A percentile compares a stretch with the other conserved stretches of the same genome.
Conservation (phyloP, 2,797 vertebrate genomes). For the Bradypodion ventrale region DNA sequence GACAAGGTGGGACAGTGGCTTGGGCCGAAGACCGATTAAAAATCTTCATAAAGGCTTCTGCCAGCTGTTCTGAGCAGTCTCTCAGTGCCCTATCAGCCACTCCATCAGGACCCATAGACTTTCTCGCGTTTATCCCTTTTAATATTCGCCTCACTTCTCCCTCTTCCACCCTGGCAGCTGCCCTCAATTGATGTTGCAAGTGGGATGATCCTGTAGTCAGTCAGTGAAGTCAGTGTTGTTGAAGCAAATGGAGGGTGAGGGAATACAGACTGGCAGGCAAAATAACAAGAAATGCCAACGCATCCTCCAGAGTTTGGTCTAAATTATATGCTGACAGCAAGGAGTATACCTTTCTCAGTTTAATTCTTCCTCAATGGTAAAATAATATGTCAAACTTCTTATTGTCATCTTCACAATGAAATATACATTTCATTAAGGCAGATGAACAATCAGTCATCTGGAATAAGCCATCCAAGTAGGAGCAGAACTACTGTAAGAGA, state of each 20-base stretch:
- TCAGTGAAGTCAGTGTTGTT: not conserved
- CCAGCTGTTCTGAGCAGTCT: too few species aligned
- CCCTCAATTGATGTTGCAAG: not conserved
- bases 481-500: too few species aligned
- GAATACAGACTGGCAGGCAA: not conserved
- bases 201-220: not conserved
- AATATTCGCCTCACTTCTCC: too few species aligned
- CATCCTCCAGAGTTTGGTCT: not conserved
- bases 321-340: not conserved
- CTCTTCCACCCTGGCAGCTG: too few species aligned
- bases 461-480: too few species aligned
- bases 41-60: too few species aligned
- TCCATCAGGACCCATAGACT: too few species aligned
- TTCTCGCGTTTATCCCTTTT: too few species aligned
- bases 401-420: conserved; percentile 37
- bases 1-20: too few species aligned
- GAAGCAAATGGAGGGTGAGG: not conserved
- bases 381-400: conserved; percentile 44
- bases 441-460: too few species aligned
- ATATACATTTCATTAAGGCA: conserved; percentile 30
- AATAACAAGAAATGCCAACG: not conserved
- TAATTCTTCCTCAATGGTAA: conserved; percentile 24
- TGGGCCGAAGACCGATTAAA: too few species aligned
- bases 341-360: conserved; percentile 17
- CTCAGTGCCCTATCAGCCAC: too few species aligned